Evolutionary conservation across 2,113 vertebrate genomes (phyloP), one percentile per base, ranked within the genome.

Genomic region (Ceyx cyanopectus): DNA sequence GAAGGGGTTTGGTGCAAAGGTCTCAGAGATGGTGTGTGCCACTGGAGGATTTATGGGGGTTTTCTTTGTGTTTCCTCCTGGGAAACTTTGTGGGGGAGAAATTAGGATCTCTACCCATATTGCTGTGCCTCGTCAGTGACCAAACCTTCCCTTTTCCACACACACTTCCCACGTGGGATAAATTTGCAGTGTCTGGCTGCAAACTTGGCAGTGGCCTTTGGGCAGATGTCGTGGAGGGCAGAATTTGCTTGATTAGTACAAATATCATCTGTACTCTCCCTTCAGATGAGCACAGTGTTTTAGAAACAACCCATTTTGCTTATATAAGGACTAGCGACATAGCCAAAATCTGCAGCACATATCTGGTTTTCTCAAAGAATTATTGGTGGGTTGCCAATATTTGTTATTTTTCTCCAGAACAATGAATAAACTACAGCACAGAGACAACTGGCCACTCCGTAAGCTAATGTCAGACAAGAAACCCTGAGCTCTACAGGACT

Each of bases 261-360:
- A 66, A 81, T 57, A 70, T 70, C 87, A 85, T 93, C 81, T 87
- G 92, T 20, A 16, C 7, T 80, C 30, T 53, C 41, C 70, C 80
- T 85, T 15, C 53, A 61, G 62, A 40, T 7, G 30, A 94, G 74
- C 3, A 0, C 74, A 74, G 54, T 61, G 56, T 96, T 92, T 94
- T 93, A 94, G 91, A 96, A 96, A 97, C 78, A 89, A 40, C 53
- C 72, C n/a, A 3, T 90, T 95, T 95, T 85, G 72, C 68, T 82
- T 95, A 95, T 78, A 90, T 65, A 94, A 90, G 54, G 66, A 24
- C 91, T 15, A 40, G 45, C 2, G 1, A 14, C 40, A 29, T 12
- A 62, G 70, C 75, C 94, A 94, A 87, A 91, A 91, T 89, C 78
- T 80, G 93, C 91, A 81, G 74, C 73, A 8, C 22, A 14, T 87